These are phyloP conservation scores for Netelia inedita DNA, from an alignment of 2,888 invertebrate species.

Conservation along the genomic window DNA sequence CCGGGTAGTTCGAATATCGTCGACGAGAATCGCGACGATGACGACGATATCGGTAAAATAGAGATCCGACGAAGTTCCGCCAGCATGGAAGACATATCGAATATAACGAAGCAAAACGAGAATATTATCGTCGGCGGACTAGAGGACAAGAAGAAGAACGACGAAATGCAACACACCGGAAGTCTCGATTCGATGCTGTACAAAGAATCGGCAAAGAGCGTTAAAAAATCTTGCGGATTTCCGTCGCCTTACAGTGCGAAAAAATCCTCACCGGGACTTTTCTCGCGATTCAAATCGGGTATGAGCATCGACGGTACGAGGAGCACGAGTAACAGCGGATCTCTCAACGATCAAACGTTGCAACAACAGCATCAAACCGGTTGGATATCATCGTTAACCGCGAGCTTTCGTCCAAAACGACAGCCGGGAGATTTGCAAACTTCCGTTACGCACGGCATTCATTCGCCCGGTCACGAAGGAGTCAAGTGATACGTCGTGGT, in stretches of 20 bases:
- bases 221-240: slow-evolving; percentile 74
- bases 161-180: slow-evolving; percentile 80
- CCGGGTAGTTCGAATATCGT: slow-evolving; percentile 75
- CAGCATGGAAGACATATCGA: slow-evolving; percentile 84
- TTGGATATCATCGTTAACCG: slow-evolving; percentile 84
- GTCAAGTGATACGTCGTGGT: slow-evolving; percentile 82
- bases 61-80: slow-evolving; percentile 83
- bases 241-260: slow-evolving; percentile 79
- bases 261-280: slow-evolving; percentile 80
- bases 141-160: slow-evolving; percentile 79
- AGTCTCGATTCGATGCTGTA: slow-evolving; percentile 83
- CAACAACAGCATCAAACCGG: slow-evolving; percentile 78
- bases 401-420: slow-evolving; percentile 82
- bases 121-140: slow-evolving; percentile 75
- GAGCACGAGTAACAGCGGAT: slow-evolving; percentile 82
- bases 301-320: slow-evolving; percentile 83
- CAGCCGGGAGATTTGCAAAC: slow-evolving; percentile 74
- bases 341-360: slow-evolving; percentile 79
- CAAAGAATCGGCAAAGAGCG: slow-evolving; percentile 77
- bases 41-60: slow-evolving; percentile 78
- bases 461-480: slow-evolving; percentile 81
- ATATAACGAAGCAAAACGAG: slow-evolving; percentile 82
- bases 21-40: slow-evolving; percentile 64
- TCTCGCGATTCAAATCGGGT: slow-evolving; percentile 82
- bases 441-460: slow-evolving; percentile 75